These are phyloP conservation scores for Pentalonia nigronervosa DNA, from an alignment of 1,140 invertebrate species.

Conservation along the genomic window DNA sequence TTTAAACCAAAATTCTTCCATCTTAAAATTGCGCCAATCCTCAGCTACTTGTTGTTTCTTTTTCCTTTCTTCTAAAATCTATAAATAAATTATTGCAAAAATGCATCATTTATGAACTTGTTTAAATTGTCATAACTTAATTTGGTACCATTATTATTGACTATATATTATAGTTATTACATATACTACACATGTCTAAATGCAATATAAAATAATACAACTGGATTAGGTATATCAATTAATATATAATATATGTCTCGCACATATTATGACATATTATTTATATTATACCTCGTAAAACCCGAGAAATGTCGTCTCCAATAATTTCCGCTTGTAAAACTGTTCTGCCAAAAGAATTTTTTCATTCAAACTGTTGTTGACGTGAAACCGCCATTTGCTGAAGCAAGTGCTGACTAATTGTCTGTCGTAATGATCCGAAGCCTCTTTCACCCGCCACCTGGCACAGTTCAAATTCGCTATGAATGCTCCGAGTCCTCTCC, in stretches of 20 bases:
- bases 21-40: slow-evolving; percentile 53
- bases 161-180: neutral
- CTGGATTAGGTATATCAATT: neutral
- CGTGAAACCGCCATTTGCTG: slow-evolving; percentile 32
- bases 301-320: neutral
- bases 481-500: slow-evolving; percentile 7
- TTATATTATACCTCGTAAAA: neutral
- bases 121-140: neutral
- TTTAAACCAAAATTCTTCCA: slow-evolving; percentile 40
- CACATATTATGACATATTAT: neutral
- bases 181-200: neutral
- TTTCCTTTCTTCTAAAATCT: slow-evolving; percentile 44
- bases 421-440: neutral
- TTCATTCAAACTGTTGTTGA: slow-evolving; percentile 21
- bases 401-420: neutral
- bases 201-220: neutral
- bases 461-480: neutral
- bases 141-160: neutral
- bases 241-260: neutral
- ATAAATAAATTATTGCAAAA: neutral
- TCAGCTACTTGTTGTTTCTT: slow-evolving; percentile 58
- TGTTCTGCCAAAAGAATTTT: slow-evolving; percentile 11
- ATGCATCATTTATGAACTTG: neutral
- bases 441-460: neutral
- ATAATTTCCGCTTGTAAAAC: slow-evolving; percentile 47